phyloP scores from a whole-genome alignment of 2,113 vertebrate species.

The Rhinogobius similis region DNA sequence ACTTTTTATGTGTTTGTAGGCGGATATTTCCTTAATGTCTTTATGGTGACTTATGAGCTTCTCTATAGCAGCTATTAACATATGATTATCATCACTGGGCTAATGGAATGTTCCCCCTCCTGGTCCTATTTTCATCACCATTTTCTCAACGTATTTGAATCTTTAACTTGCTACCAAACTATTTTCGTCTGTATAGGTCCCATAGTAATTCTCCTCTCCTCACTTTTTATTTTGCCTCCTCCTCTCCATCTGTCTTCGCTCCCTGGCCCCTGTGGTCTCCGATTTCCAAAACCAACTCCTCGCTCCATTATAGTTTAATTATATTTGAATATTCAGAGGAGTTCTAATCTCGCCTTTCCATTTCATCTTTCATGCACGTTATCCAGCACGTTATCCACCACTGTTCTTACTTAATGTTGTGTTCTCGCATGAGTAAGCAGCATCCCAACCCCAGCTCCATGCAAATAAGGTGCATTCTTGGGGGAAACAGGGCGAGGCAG shows the following conservation, averaged over 20 bases:
- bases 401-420: not conserved
- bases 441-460: not conserved
- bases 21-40: conserved; percentile 67
- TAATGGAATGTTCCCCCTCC: conserved; percentile 60
- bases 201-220: conserved; percentile 16
- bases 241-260: conserved; percentile 31
- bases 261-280: conserved; percentile 33
- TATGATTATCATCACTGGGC: conserved; percentile 65
- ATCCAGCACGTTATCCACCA: conserved; percentile 1
- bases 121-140: conserved; percentile 27
- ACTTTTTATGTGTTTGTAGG: conserved; percentile 55
- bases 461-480: not conserved
- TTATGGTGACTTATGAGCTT: conserved; percentile 67
- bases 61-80: conserved; percentile 62
- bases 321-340: conserved; percentile 51
- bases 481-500: not conserved
- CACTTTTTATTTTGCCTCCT: conserved; percentile 9
- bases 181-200: conserved; percentile 3
- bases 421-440: not conserved
- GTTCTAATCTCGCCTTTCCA: conserved; percentile 22
- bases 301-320: conserved; percentile 64
- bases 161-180: conserved; percentile 26
- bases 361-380: conserved; percentile 24
- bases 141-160: conserved; percentile 31
- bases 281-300: conserved; percentile 32